A percentile compares a stretch with the other conserved stretches of the same genome.
phyloP scores from a whole-genome alignment of 2,113 vertebrate species.

The Atherinomorus stipes region DNA sequence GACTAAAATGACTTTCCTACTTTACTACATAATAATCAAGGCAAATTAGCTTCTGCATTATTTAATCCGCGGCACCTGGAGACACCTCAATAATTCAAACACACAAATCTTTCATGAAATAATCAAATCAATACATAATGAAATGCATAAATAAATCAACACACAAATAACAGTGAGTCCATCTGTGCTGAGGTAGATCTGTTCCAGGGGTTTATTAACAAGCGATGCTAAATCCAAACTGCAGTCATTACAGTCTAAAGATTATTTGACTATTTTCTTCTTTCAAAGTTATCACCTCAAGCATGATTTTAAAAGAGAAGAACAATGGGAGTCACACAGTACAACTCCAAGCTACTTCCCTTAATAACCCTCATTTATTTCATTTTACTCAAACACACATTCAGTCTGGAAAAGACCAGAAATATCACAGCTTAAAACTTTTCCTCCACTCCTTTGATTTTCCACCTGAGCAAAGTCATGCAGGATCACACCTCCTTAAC shows the following conservation, averaged over 20 bases:
- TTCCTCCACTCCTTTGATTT: not conserved
- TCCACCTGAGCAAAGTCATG: not conserved
- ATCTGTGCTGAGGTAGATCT: constrained; percentile 63
- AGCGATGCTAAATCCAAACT: constrained; percentile 11
- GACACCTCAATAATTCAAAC: constrained; percentile 92
- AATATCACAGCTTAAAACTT: not conserved
- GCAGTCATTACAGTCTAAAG: not conserved
- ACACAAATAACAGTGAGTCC: constrained; percentile 85
- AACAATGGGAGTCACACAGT: not conserved
- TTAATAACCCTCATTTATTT: not conserved
- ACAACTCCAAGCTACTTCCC: not conserved
- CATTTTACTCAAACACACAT: not conserved
- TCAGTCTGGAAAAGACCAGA: not conserved
- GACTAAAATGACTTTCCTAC: constrained; percentile 84
- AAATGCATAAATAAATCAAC: constrained; percentile 97
- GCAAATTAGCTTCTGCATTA: constrained; percentile 96
- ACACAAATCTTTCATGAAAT: constrained; percentile 96
- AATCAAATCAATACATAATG: constrained; percentile 99
- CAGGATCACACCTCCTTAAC: constrained; percentile 11
- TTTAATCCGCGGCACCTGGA: constrained; percentile 84
- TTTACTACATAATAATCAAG: constrained; percentile 90
- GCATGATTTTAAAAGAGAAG: not conserved
- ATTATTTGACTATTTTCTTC: constrained; percentile 3
- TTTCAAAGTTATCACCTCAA: not conserved
- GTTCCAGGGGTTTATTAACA: constrained; percentile 46